phyloP scores from a whole-genome alignment of 2,113 vertebrate species.

The Rhombomys opimus region DNA sequence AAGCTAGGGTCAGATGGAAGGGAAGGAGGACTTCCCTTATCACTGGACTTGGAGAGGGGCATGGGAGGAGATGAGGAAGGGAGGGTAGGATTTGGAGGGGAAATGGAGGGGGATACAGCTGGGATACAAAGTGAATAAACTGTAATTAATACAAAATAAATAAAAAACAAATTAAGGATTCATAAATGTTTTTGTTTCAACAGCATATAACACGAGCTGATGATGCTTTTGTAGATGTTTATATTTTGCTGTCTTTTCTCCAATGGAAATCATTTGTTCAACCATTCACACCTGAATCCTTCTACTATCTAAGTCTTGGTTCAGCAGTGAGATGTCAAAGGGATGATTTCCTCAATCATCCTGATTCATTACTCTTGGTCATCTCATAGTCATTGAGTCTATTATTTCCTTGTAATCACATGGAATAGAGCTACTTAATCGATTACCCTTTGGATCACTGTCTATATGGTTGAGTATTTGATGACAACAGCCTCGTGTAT shows the following conservation, averaged over 20 bases:
- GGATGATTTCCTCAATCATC: neutral
- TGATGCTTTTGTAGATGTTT: neutral
- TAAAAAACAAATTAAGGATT: neutral
- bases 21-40: too few species aligned
- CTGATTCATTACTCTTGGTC: neutral
- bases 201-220: neutral
- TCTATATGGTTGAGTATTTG: neutral
- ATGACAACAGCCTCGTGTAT: neutral
- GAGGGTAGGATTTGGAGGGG: too few species aligned
- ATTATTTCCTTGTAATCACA: neutral
- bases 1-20: too few species aligned
- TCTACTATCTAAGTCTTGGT: neutral
- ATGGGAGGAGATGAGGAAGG: too few species aligned
- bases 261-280: neutral
- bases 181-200: neutral
- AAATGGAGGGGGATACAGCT: too few species aligned
- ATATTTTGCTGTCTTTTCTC: neutral
- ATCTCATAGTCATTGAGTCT: neutral
- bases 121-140: too few species aligned
- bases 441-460: neutral
- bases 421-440: neutral
- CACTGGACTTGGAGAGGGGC: too few species aligned
- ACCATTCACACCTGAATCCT: neutral
- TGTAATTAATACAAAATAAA: too few species aligned
- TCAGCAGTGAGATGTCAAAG: neutral